Base-by-base conservation (phyloP, 2,113 vertebrate species). In the Paraplagusia blochii region DNA sequence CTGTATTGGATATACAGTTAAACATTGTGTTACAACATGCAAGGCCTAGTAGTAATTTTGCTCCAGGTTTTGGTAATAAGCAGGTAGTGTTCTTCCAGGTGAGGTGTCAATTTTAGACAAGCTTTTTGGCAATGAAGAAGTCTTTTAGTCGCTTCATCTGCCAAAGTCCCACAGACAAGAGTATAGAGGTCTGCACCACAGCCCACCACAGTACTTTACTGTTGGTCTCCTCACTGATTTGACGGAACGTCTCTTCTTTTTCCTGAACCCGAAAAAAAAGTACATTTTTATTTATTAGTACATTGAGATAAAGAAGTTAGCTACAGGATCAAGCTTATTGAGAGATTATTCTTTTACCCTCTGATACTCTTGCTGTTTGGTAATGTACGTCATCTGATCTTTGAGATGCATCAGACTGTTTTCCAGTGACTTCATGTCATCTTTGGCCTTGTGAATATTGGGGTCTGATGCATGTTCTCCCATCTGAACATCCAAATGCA, bases 101-200 rank as follows among this genome's bases (percentile, higher is more conserved):
- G 40, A 46, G 0, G 51, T 29, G 7, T 68, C 43, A 10, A 22
- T 42, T 8, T 92, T 88, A 98, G 61, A 96, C 91, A 65, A 97
- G 83, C 74, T 96, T 95, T 82, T 98, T 97, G 74, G 93, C 80
- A 13, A 97, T 93, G 47, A 98, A 92, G 84, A 97, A 97, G 71
- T 94, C 91, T 85, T 92, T 93, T 44, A 95, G 91, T 68, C 85
- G 90, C 84, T 92, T 97, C 72, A 95, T 93, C 89, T 97, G 96
- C 92, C 94, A 95, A 76, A 93, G 77, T 66, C 94, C 94, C 22
- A 96, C 84, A 0, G 83, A 88, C 34, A 95, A 81, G 29, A 98
- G 91, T n/a, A 95, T 77, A 11, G 87, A 29, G 13, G 90, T 95
- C 83, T 95, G 94, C 45, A 82, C 67, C 13, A 93, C 66, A 10